A percentile compares a stretch with the other conserved stretches of the same genome.
Evolutionary conservation across 2,797 vertebrate genomes (phyloP).

Genomic region (Sebastes kiyomatsui): DNA sequence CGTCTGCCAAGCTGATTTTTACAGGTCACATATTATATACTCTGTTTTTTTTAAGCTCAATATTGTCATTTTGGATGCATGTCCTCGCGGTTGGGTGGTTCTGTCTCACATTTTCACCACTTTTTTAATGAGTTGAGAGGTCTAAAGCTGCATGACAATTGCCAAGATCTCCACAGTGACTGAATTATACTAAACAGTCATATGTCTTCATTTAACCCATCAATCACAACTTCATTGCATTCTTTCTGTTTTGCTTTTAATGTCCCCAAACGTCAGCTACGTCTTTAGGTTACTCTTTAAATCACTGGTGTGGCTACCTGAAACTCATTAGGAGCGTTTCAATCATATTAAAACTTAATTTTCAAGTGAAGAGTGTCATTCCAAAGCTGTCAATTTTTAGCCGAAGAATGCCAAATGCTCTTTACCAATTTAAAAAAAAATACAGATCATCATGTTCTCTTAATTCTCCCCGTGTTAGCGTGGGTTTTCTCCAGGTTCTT

Average conservation of each 20-base stretch:
- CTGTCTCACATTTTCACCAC: slow-evolving; percentile 57
- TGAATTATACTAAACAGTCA: slow-evolving; percentile 16
- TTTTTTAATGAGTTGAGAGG: slow-evolving; percentile 51
- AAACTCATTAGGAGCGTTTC: slow-evolving; percentile 2
- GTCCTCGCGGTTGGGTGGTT: slow-evolving; percentile 37
- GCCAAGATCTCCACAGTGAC: slow-evolving; percentile 26
- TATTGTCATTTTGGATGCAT: slow-evolving; percentile 43
- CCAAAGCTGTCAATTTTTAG: background rate
- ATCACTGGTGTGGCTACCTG: background rate
- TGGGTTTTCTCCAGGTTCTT: no score
- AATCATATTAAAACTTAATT: background rate
- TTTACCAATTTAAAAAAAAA: background rate
- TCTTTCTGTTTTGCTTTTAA: background rate
- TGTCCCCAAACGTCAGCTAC: background rate
- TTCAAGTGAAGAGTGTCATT: background rate
- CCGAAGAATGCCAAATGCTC: background rate
- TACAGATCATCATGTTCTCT: background rate
- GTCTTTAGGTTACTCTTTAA: background rate
- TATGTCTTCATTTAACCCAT: slow-evolving; percentile 25
- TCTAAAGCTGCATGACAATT: slow-evolving; percentile 13
- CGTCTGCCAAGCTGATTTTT: slow-evolving; percentile 59
- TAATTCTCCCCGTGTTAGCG: background rate
- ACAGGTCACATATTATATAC: slow-evolving; percentile 48
- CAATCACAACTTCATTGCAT: background rate
- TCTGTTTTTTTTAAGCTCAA: slow-evolving; percentile 36